A percentile compares a stretch with the other conserved stretches of the same genome.
These are phyloP conservation scores for Hetaerina americana DNA, from an alignment of 1,140 invertebrate species.

Conservation along the genomic window DNA sequence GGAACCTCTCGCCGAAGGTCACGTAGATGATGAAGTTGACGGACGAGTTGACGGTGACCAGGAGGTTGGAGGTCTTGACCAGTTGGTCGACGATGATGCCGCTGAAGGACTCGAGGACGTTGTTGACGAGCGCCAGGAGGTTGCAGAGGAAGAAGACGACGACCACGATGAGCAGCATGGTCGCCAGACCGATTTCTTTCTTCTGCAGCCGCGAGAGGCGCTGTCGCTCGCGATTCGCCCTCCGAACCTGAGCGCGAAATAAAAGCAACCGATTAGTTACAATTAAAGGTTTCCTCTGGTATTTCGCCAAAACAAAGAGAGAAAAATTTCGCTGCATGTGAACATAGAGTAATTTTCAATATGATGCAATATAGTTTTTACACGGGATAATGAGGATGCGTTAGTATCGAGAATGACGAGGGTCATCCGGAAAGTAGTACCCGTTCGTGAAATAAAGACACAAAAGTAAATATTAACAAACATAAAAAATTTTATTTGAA, in stretches of 20 bases:
- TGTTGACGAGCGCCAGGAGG: conserved; percentile 75
- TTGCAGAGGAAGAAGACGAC: conserved; percentile 92
- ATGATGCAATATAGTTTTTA: too few species aligned
- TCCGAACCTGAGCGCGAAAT: conserved; percentile 46
- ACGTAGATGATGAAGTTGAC: conserved; percentile 97
- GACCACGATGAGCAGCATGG: conserved; percentile 88
- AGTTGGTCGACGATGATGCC: conserved; percentile 55
- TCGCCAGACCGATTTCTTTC: conserved; percentile 77
- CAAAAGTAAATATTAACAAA: too few species aligned
- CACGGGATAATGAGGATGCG: too few species aligned
- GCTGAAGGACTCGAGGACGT: conserved; percentile 69
- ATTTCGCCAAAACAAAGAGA: too few species aligned
- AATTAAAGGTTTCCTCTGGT: too few species aligned
- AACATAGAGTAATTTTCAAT: too few species aligned
- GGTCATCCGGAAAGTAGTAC: too few species aligned
- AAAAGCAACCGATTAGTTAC: neutral
- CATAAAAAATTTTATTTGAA: too few species aligned
- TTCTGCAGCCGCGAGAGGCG: conserved; percentile 64
- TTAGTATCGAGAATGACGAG: too few species aligned
- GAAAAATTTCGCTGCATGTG: too few species aligned
- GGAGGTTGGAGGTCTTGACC: conserved; percentile 76
- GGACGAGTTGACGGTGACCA: conserved; percentile 92
- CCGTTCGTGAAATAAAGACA: too few species aligned
- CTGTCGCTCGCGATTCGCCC: conserved; percentile 69
- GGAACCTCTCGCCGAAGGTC: conserved; percentile 93